Evolutionary conservation across 2,888 invertebrate species (phyloP), one percentile per base, ranked within the genome.

Genomic region (Pterostichus niger): DNA sequence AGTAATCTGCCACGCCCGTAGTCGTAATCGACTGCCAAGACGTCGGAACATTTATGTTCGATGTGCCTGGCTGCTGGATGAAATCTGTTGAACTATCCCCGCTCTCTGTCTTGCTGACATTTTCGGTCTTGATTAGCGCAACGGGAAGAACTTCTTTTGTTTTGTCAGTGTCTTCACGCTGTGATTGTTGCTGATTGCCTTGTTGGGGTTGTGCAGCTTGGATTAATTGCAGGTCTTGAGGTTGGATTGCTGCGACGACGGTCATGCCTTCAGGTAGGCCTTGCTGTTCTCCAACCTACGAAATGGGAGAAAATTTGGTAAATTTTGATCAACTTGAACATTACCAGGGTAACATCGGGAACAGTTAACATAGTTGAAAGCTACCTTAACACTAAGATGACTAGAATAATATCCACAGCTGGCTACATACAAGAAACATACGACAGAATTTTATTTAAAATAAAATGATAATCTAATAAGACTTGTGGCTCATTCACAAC

Each of bases 191-290:
- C n/a, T 88, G 88, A 9, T 49, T 75, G 11, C 59, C 15, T 71
- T 82, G 82, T 71, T 82, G 82, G 49, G 84, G 84, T 84, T 82
- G 83, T 35, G 64, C 84, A 33, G 88, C 86, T 85, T 90, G 89
- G 84, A 93, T 90, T 24, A 95, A 87, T 86, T 94, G 95, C 88
- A 95, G 92, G 86, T 95, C 95, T 86, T 94, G 94, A 0, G 95
- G 95, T 87, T 91, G 91, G 81, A 95, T 88, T 9, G 94, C 92
- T 0, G 94, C 92, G 24, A 95, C 91, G 33, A 95, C 93, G 76
- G 94, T 95, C 85, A 95, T 90, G 31, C 94, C 94, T 90, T 92
- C 92, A 0, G 92, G 91, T 3, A 92, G 90, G 24, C 92, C 92
- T 3, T 92, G 91, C 85, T 90, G 90, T 40, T 90, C 90, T 84